Base-by-base conservation (phyloP, 1,140 invertebrate genomes). In the Teleogryllus occipitalis region DNA sequence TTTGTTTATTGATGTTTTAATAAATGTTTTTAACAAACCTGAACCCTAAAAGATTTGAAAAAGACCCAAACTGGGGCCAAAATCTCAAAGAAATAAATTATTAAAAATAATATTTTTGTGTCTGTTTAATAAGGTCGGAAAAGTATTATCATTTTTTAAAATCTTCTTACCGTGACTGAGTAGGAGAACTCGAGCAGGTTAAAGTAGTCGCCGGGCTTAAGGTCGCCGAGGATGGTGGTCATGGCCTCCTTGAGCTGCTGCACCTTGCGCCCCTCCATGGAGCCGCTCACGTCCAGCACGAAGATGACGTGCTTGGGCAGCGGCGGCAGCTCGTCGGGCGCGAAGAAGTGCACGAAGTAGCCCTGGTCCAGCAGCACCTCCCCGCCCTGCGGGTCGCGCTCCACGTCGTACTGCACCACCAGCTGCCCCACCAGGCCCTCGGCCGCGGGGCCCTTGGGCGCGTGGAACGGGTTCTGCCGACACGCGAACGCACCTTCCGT, bases 401-500 rank as follows among this genome's bases (percentile, higher is more conserved):
- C 87, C 0, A 92, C 89, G 80, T 92, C 90, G 82, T 92, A 92
- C 80, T 90, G 89, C 10, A 91, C 89, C 7, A 91, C 86, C 81
- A 92, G 90, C 82, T 92, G 90, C 49, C 90, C 90, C 48, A 88
- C 84, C n/a, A 89, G 82, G 7, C 90, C 90, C 22, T 46, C 48
- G 18, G 49, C 49, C 79, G 74, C 80, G 14, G 39, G 75, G 77
- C 73, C 47, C 47, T 7, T 75, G 8, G 7, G 7, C 78, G 77
- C 18, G 0, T 39, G 27, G 27, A 39, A 39, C 27, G 27, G 75
- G 18, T 15, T 46, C 18, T 27, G n/a, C 2, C 1, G 75, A 46
- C 14, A 15, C 1, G 27, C 27, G 5, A 39, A 39, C 27, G 27
- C 27, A 39, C 27, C 73, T 49, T 8, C 6, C 27, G 5, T n/a